These are phyloP conservation scores for Heliconius himera DNA, from an alignment of 1,140 invertebrate species.

Conservation along the genomic window DNA sequence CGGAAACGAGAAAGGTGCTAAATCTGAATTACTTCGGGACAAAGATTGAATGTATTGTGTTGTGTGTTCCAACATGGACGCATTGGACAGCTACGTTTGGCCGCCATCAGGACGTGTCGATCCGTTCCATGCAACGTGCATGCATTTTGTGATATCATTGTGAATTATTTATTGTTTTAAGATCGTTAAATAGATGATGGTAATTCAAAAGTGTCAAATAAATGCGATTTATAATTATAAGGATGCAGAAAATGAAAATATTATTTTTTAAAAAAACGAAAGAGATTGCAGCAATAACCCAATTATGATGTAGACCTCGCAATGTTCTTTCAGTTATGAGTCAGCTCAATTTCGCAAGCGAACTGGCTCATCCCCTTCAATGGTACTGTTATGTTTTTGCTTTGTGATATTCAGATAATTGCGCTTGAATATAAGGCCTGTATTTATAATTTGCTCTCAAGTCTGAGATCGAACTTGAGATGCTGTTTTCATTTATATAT, in stretches of 20 bases:
- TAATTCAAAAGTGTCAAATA: slow-evolving; percentile 37
- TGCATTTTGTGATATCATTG: slow-evolving; percentile 76
- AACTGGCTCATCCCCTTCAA: slow-evolving; percentile 47
- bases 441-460: too few relatives aligned
- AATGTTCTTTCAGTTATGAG: slow-evolving; percentile 49
- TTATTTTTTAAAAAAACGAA: background rate
- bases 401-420: background rate
- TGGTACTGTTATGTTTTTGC: background rate
- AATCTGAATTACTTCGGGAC: slow-evolving; percentile 78
- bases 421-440: too few relatives aligned
- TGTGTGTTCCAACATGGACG: slow-evolving; percentile 49
- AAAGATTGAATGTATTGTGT: slow-evolving; percentile 71
- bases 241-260: background rate
- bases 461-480: too few relatives aligned
- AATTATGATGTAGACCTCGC: slow-evolving; percentile 25
- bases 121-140: slow-evolving; percentile 54
- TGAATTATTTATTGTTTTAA: slow-evolving; percentile 59
- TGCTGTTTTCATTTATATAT: too few relatives aligned
- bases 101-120: slow-evolving; percentile 56
- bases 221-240: background rate
- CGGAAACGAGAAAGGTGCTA: slow-evolving; percentile 79
- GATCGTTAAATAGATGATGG: slow-evolving; percentile 35
- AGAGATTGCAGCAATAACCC: background rate
- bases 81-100: slow-evolving; percentile 60
- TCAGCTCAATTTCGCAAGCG: slow-evolving; percentile 46